Evolutionary conservation across 2,888 invertebrate species (phyloP).

Genomic region (Zygothrica quintamaculata): DNA sequence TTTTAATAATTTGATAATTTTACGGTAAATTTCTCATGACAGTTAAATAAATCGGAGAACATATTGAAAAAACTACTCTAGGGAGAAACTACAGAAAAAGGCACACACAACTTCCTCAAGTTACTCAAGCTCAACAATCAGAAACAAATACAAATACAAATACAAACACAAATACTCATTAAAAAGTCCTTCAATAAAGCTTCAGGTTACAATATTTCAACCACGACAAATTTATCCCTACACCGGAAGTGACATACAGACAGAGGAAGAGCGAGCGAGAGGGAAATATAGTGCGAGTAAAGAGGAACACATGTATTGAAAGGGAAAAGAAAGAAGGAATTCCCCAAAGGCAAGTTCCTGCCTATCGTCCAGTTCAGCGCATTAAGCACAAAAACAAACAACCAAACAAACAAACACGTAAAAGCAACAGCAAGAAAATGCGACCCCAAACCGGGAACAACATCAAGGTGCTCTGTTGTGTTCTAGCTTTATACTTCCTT

Average conservation of each 20-base stretch:
- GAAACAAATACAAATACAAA: slow-evolving; percentile 68
- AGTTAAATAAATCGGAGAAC: too few species aligned
- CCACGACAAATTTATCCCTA: slow-evolving; percentile 65
- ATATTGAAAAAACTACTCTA: neutral
- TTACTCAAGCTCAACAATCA: slow-evolving; percentile 48
- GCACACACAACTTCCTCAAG: slow-evolving; percentile 44
- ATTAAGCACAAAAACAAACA: slow-evolving; percentile 72
- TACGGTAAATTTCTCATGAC: slow-evolving; percentile 19
- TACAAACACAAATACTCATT: slow-evolving; percentile 71
- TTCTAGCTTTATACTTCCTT: neutral
- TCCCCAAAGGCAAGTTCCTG: slow-evolving; percentile 18
- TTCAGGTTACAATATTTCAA: slow-evolving; percentile 72
- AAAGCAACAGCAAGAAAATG: slow-evolving; percentile 35
- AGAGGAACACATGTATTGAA: neutral
- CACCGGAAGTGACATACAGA: slow-evolving; percentile 64
- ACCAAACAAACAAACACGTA: slow-evolving; percentile 52
- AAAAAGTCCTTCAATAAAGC: slow-evolving; percentile 74
- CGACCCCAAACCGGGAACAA: slow-evolving; percentile 54
- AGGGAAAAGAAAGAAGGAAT: neutral
- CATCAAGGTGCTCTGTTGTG: slow-evolving; percentile 47
- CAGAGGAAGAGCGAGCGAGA: slow-evolving; percentile 1
- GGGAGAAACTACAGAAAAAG: neutral
- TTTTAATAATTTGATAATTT: too few species aligned
- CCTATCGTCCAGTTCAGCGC: slow-evolving; percentile 50
- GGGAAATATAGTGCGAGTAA: neutral